phyloP scores from a whole-genome alignment of 2,888 invertebrate genomes.

The Mamestra brassicae region DNA sequence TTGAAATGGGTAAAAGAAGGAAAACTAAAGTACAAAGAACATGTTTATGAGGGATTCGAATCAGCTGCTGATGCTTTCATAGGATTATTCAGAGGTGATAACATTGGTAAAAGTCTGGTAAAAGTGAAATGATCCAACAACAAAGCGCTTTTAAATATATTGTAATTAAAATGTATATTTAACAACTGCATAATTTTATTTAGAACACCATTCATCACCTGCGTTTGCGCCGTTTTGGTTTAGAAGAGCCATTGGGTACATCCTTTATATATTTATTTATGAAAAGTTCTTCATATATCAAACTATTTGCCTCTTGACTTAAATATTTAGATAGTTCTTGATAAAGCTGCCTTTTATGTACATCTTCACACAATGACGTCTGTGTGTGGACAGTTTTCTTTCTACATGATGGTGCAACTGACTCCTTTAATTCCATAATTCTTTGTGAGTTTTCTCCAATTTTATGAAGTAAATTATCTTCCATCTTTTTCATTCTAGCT shows the following conservation, averaged over 20 bases:
- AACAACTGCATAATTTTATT: conserved; percentile 41
- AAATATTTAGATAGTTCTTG: conserved; percentile 84
- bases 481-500: conserved; percentile 81
- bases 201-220: conserved; percentile 64
- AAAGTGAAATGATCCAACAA: conserved; percentile 81
- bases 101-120: conserved; percentile 93
- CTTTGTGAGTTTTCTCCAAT: conserved; percentile 83
- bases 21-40: conserved; percentile 92
- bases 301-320: conserved; percentile 78
- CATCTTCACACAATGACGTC: conserved; percentile 72
- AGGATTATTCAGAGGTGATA: conserved; percentile 91
- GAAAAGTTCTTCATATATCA: conserved; percentile 86
- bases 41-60: conserved; percentile 92
- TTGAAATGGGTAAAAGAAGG: conserved; percentile 92
- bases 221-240: conserved; percentile 72
- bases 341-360: conserved; percentile 80
- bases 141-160: conserved; percentile 30
- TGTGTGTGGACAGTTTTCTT: conserved; percentile 73
- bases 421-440: conserved; percentile 78
- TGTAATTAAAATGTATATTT: conserved; percentile 39
- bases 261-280: conserved; percentile 75
- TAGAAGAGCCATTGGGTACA: conserved; percentile 39
- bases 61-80: conserved; percentile 92
- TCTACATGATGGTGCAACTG: conserved; percentile 54
- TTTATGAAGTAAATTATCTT: conserved; percentile 79